These are phyloP conservation scores for Patiria miniata DNA, from an alignment of 35 echinoderm and acorn worm genomes.

Conservation along the genomic window DNA sequence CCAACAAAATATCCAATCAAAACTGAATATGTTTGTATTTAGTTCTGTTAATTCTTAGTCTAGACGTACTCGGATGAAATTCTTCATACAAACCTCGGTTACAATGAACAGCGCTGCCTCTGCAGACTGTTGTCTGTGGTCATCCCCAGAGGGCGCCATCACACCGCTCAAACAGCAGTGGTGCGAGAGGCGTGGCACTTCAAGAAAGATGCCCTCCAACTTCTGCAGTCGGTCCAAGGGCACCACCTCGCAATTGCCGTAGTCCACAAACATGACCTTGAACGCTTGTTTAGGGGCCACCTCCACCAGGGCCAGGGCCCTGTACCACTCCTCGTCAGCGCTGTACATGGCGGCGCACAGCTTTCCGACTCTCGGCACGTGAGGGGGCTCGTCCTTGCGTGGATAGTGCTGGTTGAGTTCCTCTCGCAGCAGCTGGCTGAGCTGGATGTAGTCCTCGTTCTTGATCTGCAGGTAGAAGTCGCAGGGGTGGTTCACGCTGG, in stretches of 20 bases:
- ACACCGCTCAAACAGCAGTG: not conserved
- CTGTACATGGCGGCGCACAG: slow-evolving; percentile 4
- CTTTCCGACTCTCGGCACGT: not conserved
- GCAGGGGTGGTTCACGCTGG: not conserved
- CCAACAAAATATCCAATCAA: too few relatives aligned
- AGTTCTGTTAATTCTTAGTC: too few relatives aligned
- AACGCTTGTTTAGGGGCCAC: not conserved
- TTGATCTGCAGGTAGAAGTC: not conserved
- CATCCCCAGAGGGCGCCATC: not conserved
- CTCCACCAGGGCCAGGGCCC: not conserved
- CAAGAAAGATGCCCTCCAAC: not conserved
- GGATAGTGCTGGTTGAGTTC: not conserved
- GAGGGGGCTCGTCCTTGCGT: not conserved
- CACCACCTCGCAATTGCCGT: not conserved
- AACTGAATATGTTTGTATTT: too few relatives aligned
- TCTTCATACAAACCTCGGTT: too few relatives aligned
- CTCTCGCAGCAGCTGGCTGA: not conserved
- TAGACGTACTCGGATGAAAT: too few relatives aligned
- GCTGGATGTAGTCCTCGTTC: not conserved
- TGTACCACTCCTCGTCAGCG: not conserved
- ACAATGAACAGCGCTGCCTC: not conserved
- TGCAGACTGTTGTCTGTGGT: not conserved
- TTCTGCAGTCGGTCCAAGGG: not conserved
- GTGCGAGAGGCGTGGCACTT: not conserved
- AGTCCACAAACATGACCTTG: slow-evolving; percentile 14